Evolutionary conservation across 2,113 vertebrate species (phyloP).

Genomic region (Grantiella picta): DNA sequence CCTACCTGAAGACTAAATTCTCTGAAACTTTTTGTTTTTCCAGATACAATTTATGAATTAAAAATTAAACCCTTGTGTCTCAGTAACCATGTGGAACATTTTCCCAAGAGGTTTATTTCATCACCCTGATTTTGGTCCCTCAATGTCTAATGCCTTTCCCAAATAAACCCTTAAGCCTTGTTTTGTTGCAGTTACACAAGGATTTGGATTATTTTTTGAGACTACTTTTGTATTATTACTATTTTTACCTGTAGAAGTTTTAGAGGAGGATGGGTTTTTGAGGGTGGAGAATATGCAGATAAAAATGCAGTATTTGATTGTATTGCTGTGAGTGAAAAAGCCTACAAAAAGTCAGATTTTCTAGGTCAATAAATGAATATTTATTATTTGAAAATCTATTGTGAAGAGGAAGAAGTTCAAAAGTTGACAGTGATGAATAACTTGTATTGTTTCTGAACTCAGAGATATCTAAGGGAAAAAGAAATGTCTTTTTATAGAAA

Average conservation of each 20-base stretch:
- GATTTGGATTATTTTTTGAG: not conserved
- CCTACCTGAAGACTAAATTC: not conserved
- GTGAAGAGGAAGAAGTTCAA: not conserved
- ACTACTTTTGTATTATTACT: not conserved
- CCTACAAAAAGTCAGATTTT: not conserved
- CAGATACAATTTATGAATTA: not conserved
- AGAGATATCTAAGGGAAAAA: not conserved
- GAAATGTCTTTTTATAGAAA: not conserved
- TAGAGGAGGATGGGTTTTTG: not conserved
- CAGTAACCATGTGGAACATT: not conserved
- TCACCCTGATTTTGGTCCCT: not conserved
- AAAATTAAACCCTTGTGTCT: not conserved
- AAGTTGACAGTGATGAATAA: conserved; percentile 7
- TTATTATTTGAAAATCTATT: not conserved
- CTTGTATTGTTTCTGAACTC: not conserved
- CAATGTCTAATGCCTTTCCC: not conserved
- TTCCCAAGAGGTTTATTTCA: not conserved
- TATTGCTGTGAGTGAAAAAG: not conserved
- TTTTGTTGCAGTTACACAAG: not conserved
- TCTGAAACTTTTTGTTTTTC: not conserved
- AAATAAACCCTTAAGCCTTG: not conserved
- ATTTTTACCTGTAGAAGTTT: not conserved
- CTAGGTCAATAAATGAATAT: conserved; percentile 37
- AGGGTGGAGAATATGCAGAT: not conserved
- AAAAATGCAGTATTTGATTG: not conserved